phyloP scores from a whole-genome alignment of 2,113 vertebrate species.

The Symphodus melops region DNA sequence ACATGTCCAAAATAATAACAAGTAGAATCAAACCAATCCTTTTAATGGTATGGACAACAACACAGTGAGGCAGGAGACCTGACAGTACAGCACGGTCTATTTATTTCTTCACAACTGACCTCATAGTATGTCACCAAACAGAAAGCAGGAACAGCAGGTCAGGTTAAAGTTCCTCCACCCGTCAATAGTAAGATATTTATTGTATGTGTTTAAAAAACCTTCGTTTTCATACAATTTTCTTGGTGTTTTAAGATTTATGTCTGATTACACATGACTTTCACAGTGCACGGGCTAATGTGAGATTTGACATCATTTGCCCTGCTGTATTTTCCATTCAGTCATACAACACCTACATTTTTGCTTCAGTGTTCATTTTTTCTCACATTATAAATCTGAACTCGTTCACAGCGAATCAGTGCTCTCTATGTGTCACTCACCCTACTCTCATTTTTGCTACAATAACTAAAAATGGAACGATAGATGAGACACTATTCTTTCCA shows the following conservation, averaged over 20 bases:
- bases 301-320: not conserved
- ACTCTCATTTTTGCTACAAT: not conserved
- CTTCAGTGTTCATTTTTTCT: not conserved
- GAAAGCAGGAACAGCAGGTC: not conserved
- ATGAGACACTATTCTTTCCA: not conserved
- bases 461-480: not conserved
- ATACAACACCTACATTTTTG: conserved; percentile 12
- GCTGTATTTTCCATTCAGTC: conserved; percentile 12
- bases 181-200: not conserved
- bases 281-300: not conserved
- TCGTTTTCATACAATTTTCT: not conserved
- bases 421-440: not conserved
- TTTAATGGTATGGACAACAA: too few species aligned
- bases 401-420: not conserved
- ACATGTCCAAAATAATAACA: too few species aligned
- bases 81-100: not conserved
- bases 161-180: not conserved
- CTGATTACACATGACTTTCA: not conserved
- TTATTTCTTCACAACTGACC: too few species aligned
- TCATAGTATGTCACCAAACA: not conserved
- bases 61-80: too few species aligned
- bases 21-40: too few species aligned
- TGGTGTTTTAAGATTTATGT: not conserved
- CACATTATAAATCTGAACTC: not conserved
- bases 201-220: not conserved